These are phyloP conservation scores for Zalophus californianus DNA, from an alignment of 2,797 vertebrate genomes.

Conservation along the genomic window DNA sequence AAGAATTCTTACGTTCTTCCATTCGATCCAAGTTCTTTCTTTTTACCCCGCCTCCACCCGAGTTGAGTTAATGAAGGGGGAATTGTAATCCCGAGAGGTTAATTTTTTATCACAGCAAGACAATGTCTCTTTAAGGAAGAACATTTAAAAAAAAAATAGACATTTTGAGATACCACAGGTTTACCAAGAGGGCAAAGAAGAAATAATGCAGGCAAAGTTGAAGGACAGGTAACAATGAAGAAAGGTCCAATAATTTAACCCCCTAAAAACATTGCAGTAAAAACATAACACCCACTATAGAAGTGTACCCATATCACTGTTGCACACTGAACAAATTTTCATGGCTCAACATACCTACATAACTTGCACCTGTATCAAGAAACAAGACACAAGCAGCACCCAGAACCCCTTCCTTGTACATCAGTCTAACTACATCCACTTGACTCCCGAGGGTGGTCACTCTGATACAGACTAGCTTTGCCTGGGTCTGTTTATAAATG, in stretches of 20 bases:
- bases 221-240: not conserved
- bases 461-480: too few species aligned
- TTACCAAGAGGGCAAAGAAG: not conserved
- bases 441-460: rapidly evolving
- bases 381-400: rapidly evolving
- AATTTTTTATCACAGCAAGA: not conserved
- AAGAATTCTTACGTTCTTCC: too few species aligned
- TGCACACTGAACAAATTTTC: rapidly evolving
- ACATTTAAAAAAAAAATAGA: not conserved
- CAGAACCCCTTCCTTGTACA: rapidly evolving
- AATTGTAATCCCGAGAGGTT: not conserved
- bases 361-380: too few species aligned
- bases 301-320: rapidly evolving
- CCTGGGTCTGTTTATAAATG: not conserved
- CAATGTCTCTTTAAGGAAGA: not conserved
- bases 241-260: rapidly evolving
- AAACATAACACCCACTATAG: rapidly evolving
- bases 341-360: rapidly evolving
- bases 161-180: not conserved
- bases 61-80: not conserved
- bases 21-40: not conserved
- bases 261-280: too few species aligned
- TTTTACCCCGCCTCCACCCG: rapidly evolving
- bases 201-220: not conserved
- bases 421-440: rapidly evolving